Conservation (phyloP, 2,797 vertebrate genomes). For the Microcaecilia unicolor region DNA sequence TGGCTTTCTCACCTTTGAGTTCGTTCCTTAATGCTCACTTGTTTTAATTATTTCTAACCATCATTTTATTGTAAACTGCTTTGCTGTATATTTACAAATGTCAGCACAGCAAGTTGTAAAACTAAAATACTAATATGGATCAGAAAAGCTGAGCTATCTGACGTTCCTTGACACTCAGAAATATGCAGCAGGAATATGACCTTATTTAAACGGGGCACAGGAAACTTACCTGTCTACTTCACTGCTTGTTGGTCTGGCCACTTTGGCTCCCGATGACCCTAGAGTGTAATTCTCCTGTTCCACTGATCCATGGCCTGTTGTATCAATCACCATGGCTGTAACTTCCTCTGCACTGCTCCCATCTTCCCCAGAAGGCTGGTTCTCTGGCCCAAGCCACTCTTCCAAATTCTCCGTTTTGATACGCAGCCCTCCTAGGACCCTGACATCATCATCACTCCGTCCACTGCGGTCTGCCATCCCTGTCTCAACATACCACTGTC, state of each 20-base stretch:
- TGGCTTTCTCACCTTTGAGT: no score
- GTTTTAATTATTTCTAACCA: no score
- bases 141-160: no score
- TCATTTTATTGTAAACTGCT: no score
- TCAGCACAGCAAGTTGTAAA: no score
- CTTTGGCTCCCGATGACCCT: conserved; percentile 63
- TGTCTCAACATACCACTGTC: conserved; percentile 94
- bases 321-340: conserved; percentile 84
- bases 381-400: conserved; percentile 81
- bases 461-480: conserved; percentile 50
- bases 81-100: no score
- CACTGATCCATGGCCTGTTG: conserved; percentile 73
- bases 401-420: conserved; percentile 91
- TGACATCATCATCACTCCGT: conserved; percentile 57
- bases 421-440: conserved; percentile 68
- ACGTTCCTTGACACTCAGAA: no score
- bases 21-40: no score
- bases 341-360: conserved; percentile 80
- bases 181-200: no score
- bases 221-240: conserved; percentile 80
- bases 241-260: conserved; percentile 79
- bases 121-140: no score
- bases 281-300: conserved; percentile 62
- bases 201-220: not conserved
- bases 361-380: conserved; percentile 76